phyloP scores from a whole-genome alignment of 2,888 invertebrate genomes.

The Tricholauxania praeusta region DNA sequence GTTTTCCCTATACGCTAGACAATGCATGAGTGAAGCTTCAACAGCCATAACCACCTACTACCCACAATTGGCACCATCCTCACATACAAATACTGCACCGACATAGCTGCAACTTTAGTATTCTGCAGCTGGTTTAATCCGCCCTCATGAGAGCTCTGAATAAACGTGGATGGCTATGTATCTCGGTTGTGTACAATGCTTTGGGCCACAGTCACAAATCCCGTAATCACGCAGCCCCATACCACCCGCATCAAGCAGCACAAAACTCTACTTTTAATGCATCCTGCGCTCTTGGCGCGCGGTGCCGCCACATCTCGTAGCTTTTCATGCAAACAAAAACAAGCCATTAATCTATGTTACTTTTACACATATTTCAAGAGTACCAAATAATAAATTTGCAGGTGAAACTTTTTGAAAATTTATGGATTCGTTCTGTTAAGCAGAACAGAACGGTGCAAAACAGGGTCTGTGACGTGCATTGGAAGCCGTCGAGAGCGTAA shows the following conservation, averaged over 20 bases:
- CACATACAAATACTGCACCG: background rate
- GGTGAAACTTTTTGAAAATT: slow-evolving; percentile 37
- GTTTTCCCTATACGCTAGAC: slow-evolving; percentile 21
- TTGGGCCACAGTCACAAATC: slow-evolving; percentile 2
- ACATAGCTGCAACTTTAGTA: background rate
- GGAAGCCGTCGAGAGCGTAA: slow-evolving; percentile 9
- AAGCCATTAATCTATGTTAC: slow-evolving; percentile 38
- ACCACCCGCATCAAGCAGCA: background rate
- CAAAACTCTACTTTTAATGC: background rate
- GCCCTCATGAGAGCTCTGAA: slow-evolving; percentile 4
- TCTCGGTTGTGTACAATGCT: background rate
- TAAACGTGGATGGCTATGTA: background rate
- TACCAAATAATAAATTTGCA: slow-evolving; percentile 38
- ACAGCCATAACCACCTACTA: background rate
- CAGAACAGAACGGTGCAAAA: background rate
- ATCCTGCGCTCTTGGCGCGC: background rate
- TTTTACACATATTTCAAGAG: slow-evolving; percentile 38
- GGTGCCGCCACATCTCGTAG: slow-evolving; percentile 18
- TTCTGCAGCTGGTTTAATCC: background rate
- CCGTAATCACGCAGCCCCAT: slow-evolving; percentile 15
- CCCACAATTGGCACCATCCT: background rate
- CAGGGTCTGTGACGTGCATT: background rate
- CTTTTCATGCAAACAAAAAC: slow-evolving; percentile 30
- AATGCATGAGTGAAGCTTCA: slow-evolving; percentile 2
- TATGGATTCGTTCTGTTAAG: slow-evolving; percentile 31